These are phyloP conservation scores for Rhinophrynus dorsalis DNA, from an alignment of 2,797 vertebrate species.

Conservation along the genomic window DNA sequence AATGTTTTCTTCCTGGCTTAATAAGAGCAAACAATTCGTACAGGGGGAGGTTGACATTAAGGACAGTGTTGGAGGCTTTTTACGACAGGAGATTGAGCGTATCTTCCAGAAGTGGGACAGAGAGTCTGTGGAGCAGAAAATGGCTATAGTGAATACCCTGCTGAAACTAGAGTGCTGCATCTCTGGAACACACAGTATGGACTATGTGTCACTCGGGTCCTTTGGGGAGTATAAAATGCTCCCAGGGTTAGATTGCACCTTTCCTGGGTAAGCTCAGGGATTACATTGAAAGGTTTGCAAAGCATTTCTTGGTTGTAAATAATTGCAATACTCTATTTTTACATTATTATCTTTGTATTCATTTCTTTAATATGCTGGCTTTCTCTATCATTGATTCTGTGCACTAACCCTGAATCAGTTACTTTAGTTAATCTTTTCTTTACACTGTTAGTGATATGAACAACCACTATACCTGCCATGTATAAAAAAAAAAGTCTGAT, in stretches of 20 bases:
- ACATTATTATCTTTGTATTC: too few species aligned
- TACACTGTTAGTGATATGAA: too few species aligned
- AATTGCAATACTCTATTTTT: too few species aligned
- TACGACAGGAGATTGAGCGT: conserved; percentile 64
- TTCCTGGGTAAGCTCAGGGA: conserved; percentile 74
- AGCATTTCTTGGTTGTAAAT: too few species aligned
- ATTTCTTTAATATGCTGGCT: too few species aligned
- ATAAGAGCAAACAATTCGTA: conserved; percentile 66
- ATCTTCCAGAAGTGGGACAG: conserved; percentile 59
- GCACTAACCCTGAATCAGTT: too few species aligned
- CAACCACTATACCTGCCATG: too few species aligned
- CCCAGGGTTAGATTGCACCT: conserved; percentile 90
- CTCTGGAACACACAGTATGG: conserved; percentile 83
- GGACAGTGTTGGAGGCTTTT: conserved; percentile 78
- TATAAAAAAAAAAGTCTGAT: too few species aligned
- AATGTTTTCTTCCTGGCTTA: conserved; percentile 70
- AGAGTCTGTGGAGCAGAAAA: conserved; percentile 53
- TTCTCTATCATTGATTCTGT: too few species aligned
- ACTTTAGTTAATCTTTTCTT: too few species aligned
- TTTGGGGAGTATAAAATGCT: conserved; percentile 81
- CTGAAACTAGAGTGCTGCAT: conserved; percentile 84
- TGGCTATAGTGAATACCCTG: conserved; percentile 70
- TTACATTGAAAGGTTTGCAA: too few species aligned
- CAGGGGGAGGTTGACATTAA: conserved; percentile 53
- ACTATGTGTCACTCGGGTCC: conserved; percentile 79